phyloP scores from a whole-genome alignment of 2,797 vertebrate genomes.

The Cyprinodon diabolis region DNA sequence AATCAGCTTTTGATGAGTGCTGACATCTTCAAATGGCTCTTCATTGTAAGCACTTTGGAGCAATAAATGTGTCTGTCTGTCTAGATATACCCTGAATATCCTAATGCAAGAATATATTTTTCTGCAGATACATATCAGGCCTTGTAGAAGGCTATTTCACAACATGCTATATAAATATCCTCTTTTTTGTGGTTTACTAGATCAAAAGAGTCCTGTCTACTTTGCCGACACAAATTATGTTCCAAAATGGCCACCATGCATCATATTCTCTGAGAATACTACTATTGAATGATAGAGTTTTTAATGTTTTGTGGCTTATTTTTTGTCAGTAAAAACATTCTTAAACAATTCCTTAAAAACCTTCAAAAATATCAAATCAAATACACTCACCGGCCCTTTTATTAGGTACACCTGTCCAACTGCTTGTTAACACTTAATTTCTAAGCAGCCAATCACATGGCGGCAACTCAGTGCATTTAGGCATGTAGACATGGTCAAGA shows the following conservation, averaged over 20 bases:
- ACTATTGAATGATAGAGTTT: not conserved
- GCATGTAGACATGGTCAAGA: too few species aligned
- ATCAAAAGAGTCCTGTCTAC: not conserved
- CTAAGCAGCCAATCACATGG: too few species aligned
- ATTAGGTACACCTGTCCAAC: too few species aligned
- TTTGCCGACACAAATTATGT: not conserved
- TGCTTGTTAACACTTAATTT: too few species aligned
- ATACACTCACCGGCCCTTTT: too few species aligned
- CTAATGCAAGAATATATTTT: not conserved
- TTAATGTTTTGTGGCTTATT: not conserved
- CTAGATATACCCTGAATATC: not conserved
- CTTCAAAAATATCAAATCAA: too few species aligned
- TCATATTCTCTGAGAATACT: too few species aligned
- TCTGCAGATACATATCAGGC: not conserved
- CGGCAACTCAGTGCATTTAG: too few species aligned
- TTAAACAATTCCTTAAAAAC: not conserved
- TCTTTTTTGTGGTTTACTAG: not conserved
- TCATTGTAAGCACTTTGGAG: not conserved
- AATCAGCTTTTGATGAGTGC: not conserved
- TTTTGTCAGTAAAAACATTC: not conserved
- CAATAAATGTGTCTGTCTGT: not conserved
- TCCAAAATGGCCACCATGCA: not conserved
- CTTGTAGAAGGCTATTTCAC: not conserved
- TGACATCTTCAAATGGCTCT: not conserved
- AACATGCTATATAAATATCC: not conserved